Evolutionary conservation across 2,797 vertebrate species (phyloP), one percentile per base, ranked within the genome.

Genomic region (Cuculus canorus): DNA sequence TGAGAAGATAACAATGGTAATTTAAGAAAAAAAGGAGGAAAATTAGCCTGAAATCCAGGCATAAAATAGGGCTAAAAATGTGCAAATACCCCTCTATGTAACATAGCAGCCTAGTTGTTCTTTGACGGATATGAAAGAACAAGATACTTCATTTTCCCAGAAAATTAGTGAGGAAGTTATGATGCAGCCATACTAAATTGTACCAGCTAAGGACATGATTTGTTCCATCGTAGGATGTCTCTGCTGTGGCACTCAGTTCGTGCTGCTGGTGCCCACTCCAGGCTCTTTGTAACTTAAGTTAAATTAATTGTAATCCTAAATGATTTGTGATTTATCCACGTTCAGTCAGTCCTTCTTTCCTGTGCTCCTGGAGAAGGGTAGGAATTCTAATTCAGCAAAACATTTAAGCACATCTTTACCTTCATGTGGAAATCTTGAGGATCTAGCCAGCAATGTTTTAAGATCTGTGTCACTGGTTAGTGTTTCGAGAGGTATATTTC

Each of bases 181-280:
- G 45, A 35, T 0, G 2, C 32, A 50, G 9, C 6, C 21, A 35
- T 82, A 75, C 17, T 76, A 17, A 54, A 47, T 47, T 22, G 35
- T 50, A 52, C 41, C 57, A 39, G 33, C 25, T 33, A 41, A 61
- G 66, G 59, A 13, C 47, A 79, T 0, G 2, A 30, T 65, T 48
- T 1, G 14, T 69, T 45, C 57, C 3, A 0, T 7, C 30, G 13
- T 1, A 7, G 35, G 24, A 13, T 60, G 12, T 17, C 35, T 63
- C 52, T 71, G 30, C 45, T 48, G 57, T 48, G 48, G 7, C 73
- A 53, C 35, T 32, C 43, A 10, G 9, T 53, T 86, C 50, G 63
- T 65, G 0, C 17, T 48, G 8, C 48, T 14, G 1, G 2, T 63
- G 48, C 43, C 52, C 68, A 56, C 30, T 17, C 14, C 60, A 43